Percentiles rank a stretch among this genome's conserved stretches.
Conservation (phyloP, 2,888 invertebrate species). For the Acleris sparsana region DNA sequence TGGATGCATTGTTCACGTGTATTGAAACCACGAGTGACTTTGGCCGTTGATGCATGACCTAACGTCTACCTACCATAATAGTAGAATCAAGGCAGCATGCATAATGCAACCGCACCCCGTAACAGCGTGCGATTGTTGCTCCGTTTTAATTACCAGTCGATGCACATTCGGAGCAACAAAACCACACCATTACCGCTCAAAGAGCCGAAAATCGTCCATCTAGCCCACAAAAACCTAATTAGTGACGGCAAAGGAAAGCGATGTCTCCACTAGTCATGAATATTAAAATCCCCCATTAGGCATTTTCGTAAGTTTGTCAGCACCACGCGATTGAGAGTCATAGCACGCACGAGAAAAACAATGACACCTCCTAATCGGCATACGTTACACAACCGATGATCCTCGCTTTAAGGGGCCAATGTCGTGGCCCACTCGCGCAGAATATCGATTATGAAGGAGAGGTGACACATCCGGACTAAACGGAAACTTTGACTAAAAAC, state of each 20-base stretch:
- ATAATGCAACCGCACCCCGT: slow-evolving; percentile 54
- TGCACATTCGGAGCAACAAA: slow-evolving; percentile 8
- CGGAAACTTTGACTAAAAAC: slow-evolving; percentile 64
- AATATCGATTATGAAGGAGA: slow-evolving; percentile 72
- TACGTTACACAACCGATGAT: slow-evolving; percentile 71
- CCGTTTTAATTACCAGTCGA: slow-evolving; percentile 48
- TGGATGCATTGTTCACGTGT: background rate
- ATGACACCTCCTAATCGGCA: slow-evolving; percentile 76
- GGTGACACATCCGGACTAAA: slow-evolving; percentile 68
- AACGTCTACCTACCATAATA: slow-evolving; percentile 50
- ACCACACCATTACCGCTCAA: slow-evolving; percentile 45
- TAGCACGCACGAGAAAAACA: slow-evolving; percentile 68
- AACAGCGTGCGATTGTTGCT: slow-evolving; percentile 41
- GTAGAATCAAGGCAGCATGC: slow-evolving; percentile 48
- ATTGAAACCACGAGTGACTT: slow-evolving; percentile 44
- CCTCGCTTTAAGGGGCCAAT: slow-evolving; percentile 75
- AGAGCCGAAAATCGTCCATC: slow-evolving; percentile 45
- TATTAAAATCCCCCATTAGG: slow-evolving; percentile 64
- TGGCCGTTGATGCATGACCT: slow-evolving; percentile 50
- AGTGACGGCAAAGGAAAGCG: slow-evolving; percentile 57
- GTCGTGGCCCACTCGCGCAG: slow-evolving; percentile 67
- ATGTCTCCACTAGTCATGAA: slow-evolving; percentile 71
- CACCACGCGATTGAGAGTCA: slow-evolving; percentile 48
- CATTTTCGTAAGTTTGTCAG: slow-evolving; percentile 63
- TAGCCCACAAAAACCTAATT: slow-evolving; percentile 53